Evolutionary conservation across 2,888 invertebrate genomes (phyloP).

Genomic region (Sinotaia quadrata): DNA sequence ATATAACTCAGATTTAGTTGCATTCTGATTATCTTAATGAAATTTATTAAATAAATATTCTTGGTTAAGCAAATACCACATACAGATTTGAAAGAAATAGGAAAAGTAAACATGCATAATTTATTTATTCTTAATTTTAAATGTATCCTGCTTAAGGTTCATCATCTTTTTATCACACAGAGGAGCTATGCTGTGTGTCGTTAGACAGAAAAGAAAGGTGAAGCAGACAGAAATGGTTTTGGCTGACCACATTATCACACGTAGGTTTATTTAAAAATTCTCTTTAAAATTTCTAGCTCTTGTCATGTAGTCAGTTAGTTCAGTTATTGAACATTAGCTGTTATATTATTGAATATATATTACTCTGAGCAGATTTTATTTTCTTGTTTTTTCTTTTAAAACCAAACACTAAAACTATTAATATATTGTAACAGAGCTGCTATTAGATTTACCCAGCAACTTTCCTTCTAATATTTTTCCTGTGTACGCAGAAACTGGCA

Average conservation of each 20-base stretch:
- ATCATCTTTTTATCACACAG: constrained; percentile 70
- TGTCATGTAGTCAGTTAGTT: neutral
- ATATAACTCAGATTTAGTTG: no score
- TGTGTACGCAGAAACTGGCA: no score
- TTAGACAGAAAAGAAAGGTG: constrained; percentile 76
- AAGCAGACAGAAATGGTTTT: constrained; percentile 85
- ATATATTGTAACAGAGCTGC: no score
- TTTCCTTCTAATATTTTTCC: no score
- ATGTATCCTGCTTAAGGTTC: no score
- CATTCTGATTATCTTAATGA: no score
- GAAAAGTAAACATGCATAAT: neutral
- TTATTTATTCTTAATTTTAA: neutral
- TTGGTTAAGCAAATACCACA: no score
- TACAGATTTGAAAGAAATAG: neutral
- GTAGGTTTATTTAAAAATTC: constrained; percentile 62
- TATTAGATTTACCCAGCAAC: no score
- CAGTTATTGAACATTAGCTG: neutral
- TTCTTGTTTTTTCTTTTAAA: no score
- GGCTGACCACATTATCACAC: constrained; percentile 94
- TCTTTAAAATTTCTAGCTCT: neutral
- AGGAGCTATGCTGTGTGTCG: constrained; percentile 91
- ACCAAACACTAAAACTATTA: no score
- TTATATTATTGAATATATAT: neutral
- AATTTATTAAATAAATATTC: no score
- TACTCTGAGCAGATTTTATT: no score